phyloP scores from a whole-genome alignment of 2,113 vertebrate genomes.

The Carlito syrichta region DNA sequence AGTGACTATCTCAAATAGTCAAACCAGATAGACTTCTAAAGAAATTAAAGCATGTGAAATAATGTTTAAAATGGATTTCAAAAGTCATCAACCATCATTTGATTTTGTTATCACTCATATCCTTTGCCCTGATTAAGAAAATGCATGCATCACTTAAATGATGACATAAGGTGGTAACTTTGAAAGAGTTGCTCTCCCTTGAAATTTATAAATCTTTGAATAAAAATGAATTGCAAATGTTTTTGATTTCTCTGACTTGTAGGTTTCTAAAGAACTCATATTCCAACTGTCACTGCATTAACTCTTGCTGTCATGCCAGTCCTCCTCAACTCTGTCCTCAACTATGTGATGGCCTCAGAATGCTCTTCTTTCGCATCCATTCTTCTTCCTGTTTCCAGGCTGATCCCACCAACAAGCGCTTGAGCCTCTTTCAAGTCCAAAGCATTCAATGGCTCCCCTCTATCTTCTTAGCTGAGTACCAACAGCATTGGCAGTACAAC shows the following conservation, averaged over 20 bases:
- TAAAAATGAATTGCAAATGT: neutral
- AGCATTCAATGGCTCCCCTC: neutral
- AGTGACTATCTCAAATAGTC: neutral
- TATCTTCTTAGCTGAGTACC: neutral
- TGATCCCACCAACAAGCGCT: neutral
- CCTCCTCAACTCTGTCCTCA: neutral
- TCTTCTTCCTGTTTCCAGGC: neutral
- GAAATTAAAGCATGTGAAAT: neutral
- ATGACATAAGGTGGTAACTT: neutral
- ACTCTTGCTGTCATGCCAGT: neutral
- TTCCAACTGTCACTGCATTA: neutral
- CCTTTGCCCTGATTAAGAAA: neutral
- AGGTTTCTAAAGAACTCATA: neutral
- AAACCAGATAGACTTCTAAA: neutral
- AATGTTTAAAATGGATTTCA: neutral
- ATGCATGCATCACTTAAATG: neutral
- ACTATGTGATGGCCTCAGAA: neutral
- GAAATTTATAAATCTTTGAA: neutral
- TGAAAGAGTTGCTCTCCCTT: neutral
- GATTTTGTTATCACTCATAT: slow-evolving; percentile 7
- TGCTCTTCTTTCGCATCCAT: neutral
- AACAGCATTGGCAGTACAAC: neutral
- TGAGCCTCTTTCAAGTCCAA: neutral
- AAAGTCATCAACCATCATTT: neutral
- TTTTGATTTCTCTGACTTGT: neutral